Conservation (phyloP, 2,888 invertebrate species). For the Troides helena region DNA sequence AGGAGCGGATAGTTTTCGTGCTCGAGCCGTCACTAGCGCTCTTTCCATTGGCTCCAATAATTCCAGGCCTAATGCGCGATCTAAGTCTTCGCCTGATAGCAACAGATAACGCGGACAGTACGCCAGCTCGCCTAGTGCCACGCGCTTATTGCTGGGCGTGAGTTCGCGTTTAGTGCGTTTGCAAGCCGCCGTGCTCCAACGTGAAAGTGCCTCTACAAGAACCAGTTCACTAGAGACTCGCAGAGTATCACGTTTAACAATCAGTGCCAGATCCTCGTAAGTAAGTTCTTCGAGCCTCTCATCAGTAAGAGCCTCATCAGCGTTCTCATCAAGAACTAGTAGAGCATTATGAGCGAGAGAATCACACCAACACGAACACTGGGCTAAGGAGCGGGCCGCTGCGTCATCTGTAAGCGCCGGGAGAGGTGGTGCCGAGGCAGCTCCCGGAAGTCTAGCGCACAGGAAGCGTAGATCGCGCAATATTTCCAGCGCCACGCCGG, state of each 20-base stretch:
- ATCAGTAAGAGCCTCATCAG: conserved; percentile 63
- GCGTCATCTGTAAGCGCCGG: conserved; percentile 64
- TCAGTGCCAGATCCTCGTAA: conserved; percentile 82
- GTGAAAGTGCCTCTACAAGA: conserved; percentile 82
- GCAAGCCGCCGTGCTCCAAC: conserved; percentile 72
- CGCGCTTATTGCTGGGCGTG: conserved; percentile 67
- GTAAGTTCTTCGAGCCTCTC: conserved; percentile 80
- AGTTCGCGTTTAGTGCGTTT: conserved; percentile 68
- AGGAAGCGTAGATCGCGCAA: conserved; percentile 78
- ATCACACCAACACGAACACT: conserved; percentile 78
- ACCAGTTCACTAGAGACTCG: conserved; percentile 82
- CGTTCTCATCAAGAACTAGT: conserved; percentile 70
- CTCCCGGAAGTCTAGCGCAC: conserved; percentile 67
- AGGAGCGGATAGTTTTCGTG: conserved; percentile 65
- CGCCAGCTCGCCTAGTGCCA: conserved; percentile 73
- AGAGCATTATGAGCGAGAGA: conserved; percentile 85
- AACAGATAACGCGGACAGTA: conserved; percentile 84
- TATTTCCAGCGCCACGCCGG: conserved; percentile 83
- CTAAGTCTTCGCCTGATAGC: conserved; percentile 83
- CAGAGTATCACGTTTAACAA: conserved; percentile 85
- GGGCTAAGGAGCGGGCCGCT: conserved; percentile 64
- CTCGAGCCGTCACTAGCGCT: conserved; percentile 65
- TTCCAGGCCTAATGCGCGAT: conserved; percentile 74
- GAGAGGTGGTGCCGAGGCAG: conserved; percentile 75
- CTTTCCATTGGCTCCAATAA: conserved; percentile 72